Conservation (phyloP, 2,113 vertebrate genomes). For the Athene noctua region DNA sequence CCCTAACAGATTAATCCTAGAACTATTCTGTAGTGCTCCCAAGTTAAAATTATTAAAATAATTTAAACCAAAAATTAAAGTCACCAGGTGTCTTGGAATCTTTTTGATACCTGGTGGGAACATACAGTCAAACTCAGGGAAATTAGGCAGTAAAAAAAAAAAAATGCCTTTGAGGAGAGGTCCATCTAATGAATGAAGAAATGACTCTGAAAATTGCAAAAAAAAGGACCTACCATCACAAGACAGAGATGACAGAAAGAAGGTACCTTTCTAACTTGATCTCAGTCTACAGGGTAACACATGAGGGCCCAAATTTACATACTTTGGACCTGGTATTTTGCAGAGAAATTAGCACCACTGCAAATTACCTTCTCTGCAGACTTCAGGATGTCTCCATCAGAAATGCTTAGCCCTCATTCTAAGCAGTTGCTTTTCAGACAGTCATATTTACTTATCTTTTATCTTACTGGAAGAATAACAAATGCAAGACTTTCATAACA, state of each 20-base stretch:
- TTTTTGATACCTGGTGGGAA: not conserved
- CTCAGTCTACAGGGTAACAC: not conserved
- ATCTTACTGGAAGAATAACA: not conserved
- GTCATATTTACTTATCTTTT: not conserved
- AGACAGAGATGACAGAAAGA: not conserved
- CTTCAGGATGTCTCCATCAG: not conserved
- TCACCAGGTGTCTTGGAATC: not conserved
- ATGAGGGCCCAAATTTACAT: not conserved
- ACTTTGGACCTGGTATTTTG: not conserved
- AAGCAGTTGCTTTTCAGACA: not conserved
- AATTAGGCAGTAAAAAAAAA: not conserved
- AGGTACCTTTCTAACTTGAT: not conserved
- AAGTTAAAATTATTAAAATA: not conserved
- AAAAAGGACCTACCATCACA: not conserved
- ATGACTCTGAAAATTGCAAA: not conserved
- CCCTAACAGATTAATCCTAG: not conserved
- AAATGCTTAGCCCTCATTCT: not conserved
- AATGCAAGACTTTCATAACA: not conserved
- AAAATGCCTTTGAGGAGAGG: not conserved
- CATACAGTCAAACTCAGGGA: not conserved
- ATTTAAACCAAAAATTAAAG: not conserved
- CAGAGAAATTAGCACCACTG: not conserved
- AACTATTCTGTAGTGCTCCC: not conserved
- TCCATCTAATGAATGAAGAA: not conserved
- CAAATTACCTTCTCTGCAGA: not conserved